Evolutionary conservation across 2,888 invertebrate species (phyloP), one percentile per base, ranked within the genome.

Genomic region (Aporophyla nigra): DNA sequence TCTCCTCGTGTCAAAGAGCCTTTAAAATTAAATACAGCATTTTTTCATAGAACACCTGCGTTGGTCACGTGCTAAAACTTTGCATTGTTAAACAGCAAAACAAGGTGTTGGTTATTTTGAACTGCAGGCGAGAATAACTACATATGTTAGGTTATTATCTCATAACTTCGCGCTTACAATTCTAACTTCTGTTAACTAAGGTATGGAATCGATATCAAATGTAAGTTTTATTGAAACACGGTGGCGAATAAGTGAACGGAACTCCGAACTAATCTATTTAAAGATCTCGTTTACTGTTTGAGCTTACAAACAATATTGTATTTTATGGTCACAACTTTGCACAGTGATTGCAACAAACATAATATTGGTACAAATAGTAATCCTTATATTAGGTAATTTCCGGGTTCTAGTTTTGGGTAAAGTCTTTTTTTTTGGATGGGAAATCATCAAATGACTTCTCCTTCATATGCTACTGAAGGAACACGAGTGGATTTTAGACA

Each of bases 11-110:
- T 75, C 74, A 67, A 70, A 33, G 1, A 51, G 5, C 33, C n/a
- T 71, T 78, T 33, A 51, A 49, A 14, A 53, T 19, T 54, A 40
- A 56, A 59, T 65, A 54, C 6, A 7, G 7, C 19, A 61, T 53
- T 78, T 78, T 84, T 78, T 78, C 33, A 53, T 46, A 59, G 21
- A 24, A 65, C 82, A 84, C 62, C 74, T 84, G 78, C 74, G 75
- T 54, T 71, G 65, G 53, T 61, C 81, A 54, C 72, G 75, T 74
- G 56, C 56, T 33, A 4, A 40, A 2, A 56, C 40, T 76, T 75
- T 71, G 59, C 43, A 66, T 73, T 81, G 61, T 75, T 65, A 78
- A 78, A 40, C 19, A 75, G 62, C 51, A 71, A 71, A 80, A 71
- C 62, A 69, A 70, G 54, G 83, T 81, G 84, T 84, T 65, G 33